Conservation (phyloP, 2,888 invertebrate species). For the Mylabris sibirica region DNA sequence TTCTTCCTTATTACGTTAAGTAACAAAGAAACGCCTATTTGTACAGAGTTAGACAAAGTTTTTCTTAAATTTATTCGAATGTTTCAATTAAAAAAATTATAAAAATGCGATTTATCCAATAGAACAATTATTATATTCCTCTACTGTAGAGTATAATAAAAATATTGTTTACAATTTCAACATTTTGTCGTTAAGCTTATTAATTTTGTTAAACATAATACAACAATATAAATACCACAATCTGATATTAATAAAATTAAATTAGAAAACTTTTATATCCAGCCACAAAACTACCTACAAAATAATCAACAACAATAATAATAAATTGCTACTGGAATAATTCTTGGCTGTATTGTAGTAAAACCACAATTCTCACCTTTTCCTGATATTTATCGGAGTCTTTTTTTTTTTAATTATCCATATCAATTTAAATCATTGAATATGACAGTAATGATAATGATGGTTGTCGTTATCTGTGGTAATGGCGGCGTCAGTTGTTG, state of each 20-base stretch:
- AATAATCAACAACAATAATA: not conserved
- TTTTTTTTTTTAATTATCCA: too few relatives aligned
- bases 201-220: not conserved
- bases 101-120: too few relatives aligned
- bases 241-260: not conserved
- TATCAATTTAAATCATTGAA: too few relatives aligned
- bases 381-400: too few relatives aligned
- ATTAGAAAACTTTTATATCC: not conserved
- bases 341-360: not conserved
- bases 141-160: not conserved
- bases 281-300: not conserved
- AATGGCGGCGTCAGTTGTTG: not conserved
- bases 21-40: too few relatives aligned
- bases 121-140: too few relatives aligned
- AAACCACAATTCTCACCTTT: too few relatives aligned
- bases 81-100: too few relatives aligned
- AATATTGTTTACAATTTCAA: not conserved
- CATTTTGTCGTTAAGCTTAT: not conserved
- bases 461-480: not conserved
- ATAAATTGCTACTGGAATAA: not conserved
- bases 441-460: not conserved
- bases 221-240: not conserved
- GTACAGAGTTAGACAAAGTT: too few relatives aligned
- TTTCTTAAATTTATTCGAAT: too few relatives aligned
- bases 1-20: too few relatives aligned